Percentiles rank a stretch among this genome's conserved stretches.
Evolutionary conservation across 2,888 invertebrate species (phyloP).

Genomic region (Fabriciana adippe): DNA sequence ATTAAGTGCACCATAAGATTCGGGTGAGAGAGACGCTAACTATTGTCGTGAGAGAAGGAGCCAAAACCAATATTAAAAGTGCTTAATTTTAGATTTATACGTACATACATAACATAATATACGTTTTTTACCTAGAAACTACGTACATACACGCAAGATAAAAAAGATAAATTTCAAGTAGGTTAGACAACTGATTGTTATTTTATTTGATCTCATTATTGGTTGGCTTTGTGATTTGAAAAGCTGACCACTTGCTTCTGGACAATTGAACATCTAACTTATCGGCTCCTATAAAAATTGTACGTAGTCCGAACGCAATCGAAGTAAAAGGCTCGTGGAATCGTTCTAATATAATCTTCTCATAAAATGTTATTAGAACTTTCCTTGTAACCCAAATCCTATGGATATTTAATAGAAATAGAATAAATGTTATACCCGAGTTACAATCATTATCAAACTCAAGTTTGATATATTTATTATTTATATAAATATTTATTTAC

Average conservation of each 20-base stretch:
- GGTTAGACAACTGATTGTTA: slow-evolving; percentile 45
- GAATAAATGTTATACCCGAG: slow-evolving; percentile 6
- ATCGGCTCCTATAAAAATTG: slow-evolving; percentile 60
- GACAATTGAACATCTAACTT: slow-evolving; percentile 69
- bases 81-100: too few relatives aligned
- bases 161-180: slow-evolving; percentile 27
- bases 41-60: too few relatives aligned
- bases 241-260: slow-evolving; percentile 63
- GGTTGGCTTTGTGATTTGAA: slow-evolving; percentile 46
- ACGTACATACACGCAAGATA: neutral
- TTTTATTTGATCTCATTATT: slow-evolving; percentile 41
- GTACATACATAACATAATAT: neutral
- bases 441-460: neutral
- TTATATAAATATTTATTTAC: too few relatives aligned
- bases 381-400: slow-evolving; percentile 21
- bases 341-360: slow-evolving; percentile 31
- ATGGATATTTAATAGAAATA: slow-evolving; percentile 17
- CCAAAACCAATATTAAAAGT: too few relatives aligned
- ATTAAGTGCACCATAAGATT: too few relatives aligned
- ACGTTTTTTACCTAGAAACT: neutral
- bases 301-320: slow-evolving; percentile 56
- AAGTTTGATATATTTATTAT: too few relatives aligned
- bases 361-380: slow-evolving; percentile 37
- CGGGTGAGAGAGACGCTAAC: too few relatives aligned
- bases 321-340: slow-evolving; percentile 44